Evolutionary conservation across 2,797 vertebrate species (phyloP).

Genomic region (Psittacula echo): DNA sequence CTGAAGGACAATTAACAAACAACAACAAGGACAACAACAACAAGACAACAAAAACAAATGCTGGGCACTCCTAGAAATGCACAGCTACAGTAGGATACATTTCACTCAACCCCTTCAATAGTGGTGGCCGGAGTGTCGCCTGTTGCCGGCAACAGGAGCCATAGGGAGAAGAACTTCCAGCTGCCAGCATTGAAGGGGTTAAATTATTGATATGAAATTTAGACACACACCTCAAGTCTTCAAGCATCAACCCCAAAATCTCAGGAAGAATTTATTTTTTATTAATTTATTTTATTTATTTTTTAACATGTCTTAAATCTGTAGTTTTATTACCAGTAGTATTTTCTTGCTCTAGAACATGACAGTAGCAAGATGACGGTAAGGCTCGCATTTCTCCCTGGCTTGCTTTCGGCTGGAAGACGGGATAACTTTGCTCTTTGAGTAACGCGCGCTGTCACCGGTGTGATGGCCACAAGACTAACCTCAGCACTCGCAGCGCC

Average conservation of each 20-base stretch:
- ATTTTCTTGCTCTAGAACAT: conserved; percentile 73
- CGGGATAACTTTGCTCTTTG: conserved; percentile 52
- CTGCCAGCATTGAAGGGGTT: conserved; percentile 45
- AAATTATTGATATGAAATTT: conserved; percentile 35
- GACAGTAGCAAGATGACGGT: conserved; percentile 70
- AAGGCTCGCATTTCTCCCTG: conserved; percentile 59
- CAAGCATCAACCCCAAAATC: conserved; percentile 74
- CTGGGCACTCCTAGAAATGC: conserved; percentile 47
- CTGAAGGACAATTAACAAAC: conserved; percentile 55
- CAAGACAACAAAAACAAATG: conserved; percentile 36
- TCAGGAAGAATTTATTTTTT: conserved; percentile 51
- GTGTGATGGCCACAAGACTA: not conserved
- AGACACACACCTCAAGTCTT: conserved; percentile 66
- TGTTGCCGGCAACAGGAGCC: conserved; percentile 60
- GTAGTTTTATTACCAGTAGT: conserved; percentile 77
- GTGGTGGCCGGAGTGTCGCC: not conserved
- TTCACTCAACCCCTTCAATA: conserved; percentile 35
- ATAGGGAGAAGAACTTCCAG: conserved; percentile 13
- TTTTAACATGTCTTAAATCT: conserved; percentile 50
- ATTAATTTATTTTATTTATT: conserved; percentile 39
- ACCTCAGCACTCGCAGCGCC: not conserved
- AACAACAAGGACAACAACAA: conserved; percentile 46
- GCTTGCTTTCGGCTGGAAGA: conserved; percentile 71
- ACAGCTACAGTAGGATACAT: conserved; percentile 73
- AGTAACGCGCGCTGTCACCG: not conserved